phyloP scores from a whole-genome alignment of 2,888 invertebrate species.

The Imbricaverruca yamaguchii region DNA sequence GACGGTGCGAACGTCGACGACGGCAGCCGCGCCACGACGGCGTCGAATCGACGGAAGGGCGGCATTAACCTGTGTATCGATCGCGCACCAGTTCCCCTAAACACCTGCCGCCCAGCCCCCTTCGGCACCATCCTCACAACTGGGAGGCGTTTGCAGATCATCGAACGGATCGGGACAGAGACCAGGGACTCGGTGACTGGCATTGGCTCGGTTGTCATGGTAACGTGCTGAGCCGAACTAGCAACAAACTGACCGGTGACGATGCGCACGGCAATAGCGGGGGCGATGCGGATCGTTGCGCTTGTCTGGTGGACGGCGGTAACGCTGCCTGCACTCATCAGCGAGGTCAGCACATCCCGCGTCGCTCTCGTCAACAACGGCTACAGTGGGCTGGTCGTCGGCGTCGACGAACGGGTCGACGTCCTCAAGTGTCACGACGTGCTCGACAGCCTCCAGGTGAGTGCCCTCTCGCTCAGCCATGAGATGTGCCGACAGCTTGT shows the following conservation, averaged over 20 bases:
- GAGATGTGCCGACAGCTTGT: too few species aligned
- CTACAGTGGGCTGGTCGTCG: neutral
- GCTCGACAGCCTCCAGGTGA: neutral
- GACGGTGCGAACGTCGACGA: neutral
- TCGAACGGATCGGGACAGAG: neutral
- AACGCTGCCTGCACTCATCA: neutral
- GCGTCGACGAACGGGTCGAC: constrained; percentile 6
- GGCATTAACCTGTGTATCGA: neutral
- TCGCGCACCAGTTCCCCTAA: neutral
- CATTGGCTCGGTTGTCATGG: neutral
- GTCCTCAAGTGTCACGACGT: neutral
- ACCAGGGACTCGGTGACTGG: neutral
- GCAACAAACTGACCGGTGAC: neutral
- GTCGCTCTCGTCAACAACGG: neutral
- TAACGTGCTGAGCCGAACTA: neutral
- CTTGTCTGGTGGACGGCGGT: neutral
- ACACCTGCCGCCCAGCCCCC: neutral
- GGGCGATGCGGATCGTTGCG: neutral
- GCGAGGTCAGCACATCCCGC: neutral
- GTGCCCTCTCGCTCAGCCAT: neutral
- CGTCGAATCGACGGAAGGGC: neutral
- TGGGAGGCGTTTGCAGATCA: neutral
- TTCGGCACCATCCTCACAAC: neutral
- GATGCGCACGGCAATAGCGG: too few species aligned
- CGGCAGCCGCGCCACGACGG: neutral